Percentiles rank a stretch among this genome's conserved stretches.
phyloP scores from a whole-genome alignment of 2,888 invertebrate genomes.

The Platerodrilus igneus region DNA sequence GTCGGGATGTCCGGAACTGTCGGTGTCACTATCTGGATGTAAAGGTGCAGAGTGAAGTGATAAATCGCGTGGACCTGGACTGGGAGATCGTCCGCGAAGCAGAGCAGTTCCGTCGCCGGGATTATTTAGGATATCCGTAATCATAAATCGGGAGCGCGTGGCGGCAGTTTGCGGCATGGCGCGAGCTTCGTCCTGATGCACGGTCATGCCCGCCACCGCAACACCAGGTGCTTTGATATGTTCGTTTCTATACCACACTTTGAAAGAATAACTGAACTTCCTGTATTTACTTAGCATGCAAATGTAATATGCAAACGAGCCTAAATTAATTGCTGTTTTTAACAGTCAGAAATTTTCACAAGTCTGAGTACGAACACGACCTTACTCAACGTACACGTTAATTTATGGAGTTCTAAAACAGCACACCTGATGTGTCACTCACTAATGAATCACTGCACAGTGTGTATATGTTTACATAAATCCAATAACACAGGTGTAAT shows the following conservation, averaged over 20 bases:
- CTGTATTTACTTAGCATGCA: too few relatives aligned
- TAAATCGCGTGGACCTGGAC: conserved; percentile 54
- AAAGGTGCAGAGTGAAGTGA: conserved; percentile 49
- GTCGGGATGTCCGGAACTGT: conserved; percentile 53
- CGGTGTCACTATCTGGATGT: conserved; percentile 51
- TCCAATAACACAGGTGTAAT: too few relatives aligned
- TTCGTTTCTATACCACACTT: conserved; percentile 47
- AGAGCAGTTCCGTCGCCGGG: conserved; percentile 52
- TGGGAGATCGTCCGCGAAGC: conserved; percentile 50
- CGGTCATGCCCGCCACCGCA: conserved; percentile 50
- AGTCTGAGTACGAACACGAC: too few relatives aligned
- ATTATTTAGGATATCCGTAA: conserved; percentile 77
- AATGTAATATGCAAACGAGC: too few relatives aligned
- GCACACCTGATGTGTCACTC: too few relatives aligned
- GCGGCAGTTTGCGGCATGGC: conserved; percentile 55
- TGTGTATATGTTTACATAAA: too few relatives aligned
- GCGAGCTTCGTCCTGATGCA: conserved; percentile 48
- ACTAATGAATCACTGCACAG: too few relatives aligned
- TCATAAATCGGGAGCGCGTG: conserved; percentile 80
- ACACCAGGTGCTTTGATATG: conserved; percentile 39
- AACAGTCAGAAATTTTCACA: too few relatives aligned
- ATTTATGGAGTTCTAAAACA: too few relatives aligned
- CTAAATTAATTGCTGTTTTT: too few relatives aligned
- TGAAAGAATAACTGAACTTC: too few relatives aligned
- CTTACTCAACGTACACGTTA: too few relatives aligned